phyloP scores from a whole-genome alignment of 2,797 vertebrate species.

The Hippopotamyrus pictus region DNA sequence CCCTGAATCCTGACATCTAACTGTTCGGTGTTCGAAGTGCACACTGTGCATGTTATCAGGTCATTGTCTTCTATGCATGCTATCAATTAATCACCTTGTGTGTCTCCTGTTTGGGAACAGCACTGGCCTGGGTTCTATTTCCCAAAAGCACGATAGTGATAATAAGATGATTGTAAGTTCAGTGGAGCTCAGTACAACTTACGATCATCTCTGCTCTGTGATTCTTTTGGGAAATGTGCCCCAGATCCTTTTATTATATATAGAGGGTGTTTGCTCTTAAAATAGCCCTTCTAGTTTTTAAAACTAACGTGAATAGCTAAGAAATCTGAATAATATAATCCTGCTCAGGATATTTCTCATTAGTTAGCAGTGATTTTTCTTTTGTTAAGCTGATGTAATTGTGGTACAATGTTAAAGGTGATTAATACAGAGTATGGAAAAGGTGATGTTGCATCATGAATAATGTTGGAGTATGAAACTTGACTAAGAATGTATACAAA shows the following conservation, averaged over 20 bases:
- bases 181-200: constrained; percentile 3
- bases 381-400: constrained; percentile 4
- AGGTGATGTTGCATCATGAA: constrained; percentile 1
- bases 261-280: constrained; percentile 11
- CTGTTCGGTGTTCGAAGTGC: not conserved
- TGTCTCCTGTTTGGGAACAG: not conserved
- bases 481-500: constrained; percentile 6
- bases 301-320: constrained; percentile 7
- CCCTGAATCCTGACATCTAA: not conserved
- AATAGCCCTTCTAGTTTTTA: constrained; percentile 8
- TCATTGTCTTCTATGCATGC: constrained; percentile 5
- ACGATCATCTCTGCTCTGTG: constrained; percentile 9
- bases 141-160: not conserved
- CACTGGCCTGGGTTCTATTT: not conserved
- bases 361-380: not conserved
- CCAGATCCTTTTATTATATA: constrained; percentile 8
- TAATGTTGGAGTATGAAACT: not conserved
- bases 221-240: constrained; percentile 13
- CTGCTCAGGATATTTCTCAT: not conserved
- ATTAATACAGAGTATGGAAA: not conserved
- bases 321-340: constrained; percentile 9
- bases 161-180: constrained; percentile 13
- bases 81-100: not conserved
- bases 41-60: constrained; percentile 9
- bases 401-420: constrained; percentile 1